Percentiles rank a stretch among this genome's conserved stretches.
These are phyloP conservation scores for Phrynosoma blainvillii DNA, from an alignment of 2,113 vertebrate genomes.

Conservation along the genomic window DNA sequence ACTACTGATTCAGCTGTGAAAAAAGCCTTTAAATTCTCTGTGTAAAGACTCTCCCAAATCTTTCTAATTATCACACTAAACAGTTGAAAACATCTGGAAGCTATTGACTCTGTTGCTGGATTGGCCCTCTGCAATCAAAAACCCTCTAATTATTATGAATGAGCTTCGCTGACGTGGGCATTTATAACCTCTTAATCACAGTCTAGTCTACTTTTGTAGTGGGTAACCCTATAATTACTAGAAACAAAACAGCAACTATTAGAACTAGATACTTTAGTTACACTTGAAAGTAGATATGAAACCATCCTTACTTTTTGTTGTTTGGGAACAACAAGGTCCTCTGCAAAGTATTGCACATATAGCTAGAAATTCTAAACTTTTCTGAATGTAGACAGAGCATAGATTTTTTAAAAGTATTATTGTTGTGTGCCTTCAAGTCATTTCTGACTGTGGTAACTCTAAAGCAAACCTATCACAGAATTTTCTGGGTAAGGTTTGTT, in stretches of 20 bases:
- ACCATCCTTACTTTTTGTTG: background rate
- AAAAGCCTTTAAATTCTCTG: background rate
- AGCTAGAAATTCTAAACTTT: background rate
- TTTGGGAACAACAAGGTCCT: background rate
- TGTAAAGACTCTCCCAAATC: conserved; percentile 34
- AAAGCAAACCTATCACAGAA: no score
- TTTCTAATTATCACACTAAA: conserved; percentile 34
- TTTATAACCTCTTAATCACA: conserved; percentile 21
- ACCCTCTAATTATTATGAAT: conserved; percentile 33
- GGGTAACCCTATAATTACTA: background rate
- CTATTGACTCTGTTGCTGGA: conserved; percentile 43
- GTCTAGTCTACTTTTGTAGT: conserved; percentile 19
- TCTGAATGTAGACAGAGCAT: background rate
- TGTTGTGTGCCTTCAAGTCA: no score
- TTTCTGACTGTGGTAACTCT: no score
- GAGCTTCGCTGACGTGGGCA: background rate
- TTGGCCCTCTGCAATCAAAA: conserved; percentile 33
- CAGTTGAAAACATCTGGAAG: conserved; percentile 50
- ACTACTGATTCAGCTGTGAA: conserved; percentile 10
- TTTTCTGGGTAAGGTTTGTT: no score
- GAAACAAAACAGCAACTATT: conserved; percentile 24
- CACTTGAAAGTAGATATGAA: conserved; percentile 2
- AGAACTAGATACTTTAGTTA: conserved; percentile 7
- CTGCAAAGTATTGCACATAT: background rate
- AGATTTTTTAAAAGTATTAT: background rate